Evolutionary conservation across 2,888 invertebrate genomes (phyloP), one percentile per base, ranked within the genome.

Genomic region (Spodoptera exigua): DNA sequence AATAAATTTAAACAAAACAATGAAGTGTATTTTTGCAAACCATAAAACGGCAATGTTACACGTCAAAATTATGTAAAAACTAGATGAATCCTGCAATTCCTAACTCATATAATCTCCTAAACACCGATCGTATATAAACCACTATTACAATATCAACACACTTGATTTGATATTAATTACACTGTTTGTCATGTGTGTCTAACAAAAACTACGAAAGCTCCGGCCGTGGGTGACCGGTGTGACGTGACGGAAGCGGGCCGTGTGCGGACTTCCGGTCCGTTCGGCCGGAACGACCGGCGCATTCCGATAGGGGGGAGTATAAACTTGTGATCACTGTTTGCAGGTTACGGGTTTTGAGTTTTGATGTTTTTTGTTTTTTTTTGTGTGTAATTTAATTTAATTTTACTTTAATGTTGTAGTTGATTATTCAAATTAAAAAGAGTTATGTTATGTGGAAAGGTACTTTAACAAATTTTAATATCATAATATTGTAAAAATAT

Each of bases 261-360:
- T 82, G 79, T 79, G 80, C 84, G 83, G 82, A 83, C 81, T 77
- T 84, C 85, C 84, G 82, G 75, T 45, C 47, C 65, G 63, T 52
- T 75, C 78, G 52, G 36, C 49, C 61, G 76, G 76, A 78, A 77
- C 75, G 73, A 54, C 61, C 66, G 60, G 60, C 65, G 76, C 83
- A 83, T 83, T 79, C 82, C 82, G 71, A 76, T 71, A 71, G 74
- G 74, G 70, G 65, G 63, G 54, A 34, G 39, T 44, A 36, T 46
- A 61, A 41, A 70, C 46, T 54, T 48, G 48, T 44, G 58, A 78
- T 70, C 67, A 67, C 57, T 53, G 60, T 44, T 45, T 21, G 40
- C 34, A 34, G 59, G 52, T 49, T 56, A 55, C 51, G 34, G 59
- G 47, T 54, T 46, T 35, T 21, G n/a, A 46, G 48, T 66, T 55